These are phyloP conservation scores for Coranthus polyacanthus DNA, from an alignment of 2,797 vertebrate species.

Conservation along the genomic window DNA sequence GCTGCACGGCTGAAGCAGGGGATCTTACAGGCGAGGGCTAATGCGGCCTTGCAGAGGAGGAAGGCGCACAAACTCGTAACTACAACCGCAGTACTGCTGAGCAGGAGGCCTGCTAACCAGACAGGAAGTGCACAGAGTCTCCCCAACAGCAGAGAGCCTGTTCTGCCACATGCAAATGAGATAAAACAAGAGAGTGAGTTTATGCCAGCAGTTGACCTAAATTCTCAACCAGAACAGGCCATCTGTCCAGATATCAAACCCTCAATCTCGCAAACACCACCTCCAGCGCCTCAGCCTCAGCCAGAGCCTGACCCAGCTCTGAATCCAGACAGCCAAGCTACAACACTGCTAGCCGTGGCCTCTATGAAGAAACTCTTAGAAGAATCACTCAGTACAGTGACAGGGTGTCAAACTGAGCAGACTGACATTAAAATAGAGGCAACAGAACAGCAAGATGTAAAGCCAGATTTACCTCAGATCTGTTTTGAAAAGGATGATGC, in stretches of 20 bases:
- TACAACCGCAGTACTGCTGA: not conserved
- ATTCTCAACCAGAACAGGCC: constrained; percentile 61
- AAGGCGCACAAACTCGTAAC: constrained; percentile 59
- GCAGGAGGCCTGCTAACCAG: not conserved
- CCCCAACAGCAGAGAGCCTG: not conserved
- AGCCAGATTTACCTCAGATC: constrained; percentile 54
- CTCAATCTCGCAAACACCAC: constrained; percentile 40
- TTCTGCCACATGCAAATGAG: constrained; percentile 33
- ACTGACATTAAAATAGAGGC: constrained; percentile 53
- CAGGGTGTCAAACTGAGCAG: constrained; percentile 52
- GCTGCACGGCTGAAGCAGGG: constrained; percentile 68
- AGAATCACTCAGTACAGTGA: constrained; percentile 81
- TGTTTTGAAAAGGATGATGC: constrained; percentile 45
- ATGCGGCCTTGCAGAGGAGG: constrained; percentile 56
- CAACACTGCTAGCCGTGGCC: constrained; percentile 84
- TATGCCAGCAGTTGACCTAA: constrained; percentile 63
- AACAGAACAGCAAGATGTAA: constrained; percentile 48
- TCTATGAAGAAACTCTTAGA: constrained; percentile 87
- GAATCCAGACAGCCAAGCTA: constrained; percentile 76
- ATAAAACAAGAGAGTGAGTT: constrained; percentile 77
- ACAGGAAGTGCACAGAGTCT: constrained; percentile 20
- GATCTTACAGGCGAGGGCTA: constrained; percentile 56
- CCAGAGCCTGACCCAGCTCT: constrained; percentile 69
- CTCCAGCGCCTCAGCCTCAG: constrained; percentile 55
- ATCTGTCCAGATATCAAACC: constrained; percentile 72